Evolutionary conservation across 2,113 vertebrate genomes (phyloP).

Genomic region (Forbesichthys agassizii): DNA sequence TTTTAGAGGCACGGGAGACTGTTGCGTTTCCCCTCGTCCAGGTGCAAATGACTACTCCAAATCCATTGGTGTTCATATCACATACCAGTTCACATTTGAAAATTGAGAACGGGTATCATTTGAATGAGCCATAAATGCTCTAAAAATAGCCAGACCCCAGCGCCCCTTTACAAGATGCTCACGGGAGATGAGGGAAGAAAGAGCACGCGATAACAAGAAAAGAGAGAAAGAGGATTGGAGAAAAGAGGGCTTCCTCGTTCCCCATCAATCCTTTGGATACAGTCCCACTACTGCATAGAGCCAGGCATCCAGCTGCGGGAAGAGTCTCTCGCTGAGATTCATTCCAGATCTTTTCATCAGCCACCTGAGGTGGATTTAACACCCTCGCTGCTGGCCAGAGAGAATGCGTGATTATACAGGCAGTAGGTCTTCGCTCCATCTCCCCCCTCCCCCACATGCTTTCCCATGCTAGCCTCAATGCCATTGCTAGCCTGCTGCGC

Average conservation of each 20-base stretch:
- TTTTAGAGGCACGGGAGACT: conserved; percentile 48
- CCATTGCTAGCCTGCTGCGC: conserved; percentile 56
- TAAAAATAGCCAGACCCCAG: conserved; percentile 44
- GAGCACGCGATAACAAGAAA: conserved; percentile 30
- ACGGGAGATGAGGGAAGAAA: conserved; percentile 26
- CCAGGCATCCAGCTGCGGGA: conserved; percentile 22
- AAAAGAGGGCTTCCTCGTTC: conserved; percentile 41
- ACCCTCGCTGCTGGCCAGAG: conserved; percentile 52
- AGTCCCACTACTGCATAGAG: conserved; percentile 41
- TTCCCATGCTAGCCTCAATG: conserved; percentile 2
- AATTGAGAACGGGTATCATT: conserved; percentile 31
- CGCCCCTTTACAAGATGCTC: too few relatives aligned
- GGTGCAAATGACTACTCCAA: conserved; percentile 33
- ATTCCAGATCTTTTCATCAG: conserved; percentile 70
- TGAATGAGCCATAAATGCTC: conserved; percentile 19
- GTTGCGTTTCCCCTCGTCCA: conserved; percentile 23
- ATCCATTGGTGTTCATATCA: conserved; percentile 37
- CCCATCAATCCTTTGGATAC: conserved; percentile 65
- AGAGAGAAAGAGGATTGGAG: neutral
- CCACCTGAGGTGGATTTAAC: conserved; percentile 75
- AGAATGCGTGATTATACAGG: conserved; percentile 62
- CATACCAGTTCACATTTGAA: conserved; percentile 10
- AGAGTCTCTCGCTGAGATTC: conserved; percentile 52
- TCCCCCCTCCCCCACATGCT: conserved; percentile 14
- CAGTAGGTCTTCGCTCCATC: conserved; percentile 41